phyloP scores from a whole-genome alignment of 1,140 invertebrate genomes.

The Megalopta genalis region DNA sequence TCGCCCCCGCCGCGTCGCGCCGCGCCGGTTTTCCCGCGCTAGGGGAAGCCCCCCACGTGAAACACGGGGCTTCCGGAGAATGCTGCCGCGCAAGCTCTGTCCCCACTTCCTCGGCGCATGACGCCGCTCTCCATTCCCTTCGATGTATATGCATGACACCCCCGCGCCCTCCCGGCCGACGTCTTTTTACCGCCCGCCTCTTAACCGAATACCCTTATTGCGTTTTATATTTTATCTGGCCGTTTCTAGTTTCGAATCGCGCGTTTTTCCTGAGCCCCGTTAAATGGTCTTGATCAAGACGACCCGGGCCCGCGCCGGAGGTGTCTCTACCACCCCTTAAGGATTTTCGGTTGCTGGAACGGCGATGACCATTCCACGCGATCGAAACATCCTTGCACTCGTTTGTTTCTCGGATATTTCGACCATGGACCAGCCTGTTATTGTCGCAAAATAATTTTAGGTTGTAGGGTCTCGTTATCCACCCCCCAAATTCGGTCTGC shows the following conservation, averaged over 20 bases:
- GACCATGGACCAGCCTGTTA: too few species aligned
- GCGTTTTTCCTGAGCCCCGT: slow-evolving; percentile 15
- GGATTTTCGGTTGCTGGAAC: too few species aligned
- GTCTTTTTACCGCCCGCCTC: slow-evolving; percentile 54
- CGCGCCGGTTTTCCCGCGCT: slow-evolving; percentile 39
- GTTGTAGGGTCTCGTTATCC: too few species aligned
- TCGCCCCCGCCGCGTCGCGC: slow-evolving; percentile 46
- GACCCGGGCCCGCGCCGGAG: neutral
- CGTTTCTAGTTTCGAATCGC: slow-evolving; percentile 64
- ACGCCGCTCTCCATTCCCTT: slow-evolving; percentile 63
- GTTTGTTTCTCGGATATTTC: too few species aligned
- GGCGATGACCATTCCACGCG: too few species aligned
- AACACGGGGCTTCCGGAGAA: slow-evolving; percentile 71
- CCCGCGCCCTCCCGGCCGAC: slow-evolving; percentile 41
- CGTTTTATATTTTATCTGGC: slow-evolving; percentile 75
- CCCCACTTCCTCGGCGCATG: slow-evolving; percentile 67
- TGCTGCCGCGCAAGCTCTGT: slow-evolving; percentile 70
- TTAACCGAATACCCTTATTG: slow-evolving; percentile 72
- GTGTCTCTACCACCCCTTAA: neutral
- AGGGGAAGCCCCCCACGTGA: slow-evolving; percentile 64
- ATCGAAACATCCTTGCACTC: too few species aligned
- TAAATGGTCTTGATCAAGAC: slow-evolving; percentile 43
- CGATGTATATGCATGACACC: slow-evolving; percentile 71
- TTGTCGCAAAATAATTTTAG: too few species aligned
- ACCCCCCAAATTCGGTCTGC: too few species aligned